Evolutionary conservation across 2,113 vertebrate species (phyloP).

Genomic region (Erythrocercus mccallii): DNA sequence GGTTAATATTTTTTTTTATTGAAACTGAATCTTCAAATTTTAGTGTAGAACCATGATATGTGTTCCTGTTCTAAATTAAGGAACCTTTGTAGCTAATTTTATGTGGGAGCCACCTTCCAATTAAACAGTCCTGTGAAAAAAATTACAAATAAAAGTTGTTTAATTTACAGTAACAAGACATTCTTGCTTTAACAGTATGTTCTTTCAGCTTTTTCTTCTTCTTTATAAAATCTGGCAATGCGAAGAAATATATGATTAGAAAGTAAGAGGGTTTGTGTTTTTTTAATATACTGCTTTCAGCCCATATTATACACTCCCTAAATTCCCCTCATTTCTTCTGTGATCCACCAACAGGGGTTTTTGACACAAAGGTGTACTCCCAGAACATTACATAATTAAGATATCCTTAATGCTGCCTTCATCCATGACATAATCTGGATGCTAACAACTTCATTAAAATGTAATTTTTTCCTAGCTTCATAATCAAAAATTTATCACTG

Average conservation of each 20-base stretch:
- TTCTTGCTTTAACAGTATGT: not conserved
- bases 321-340: not conserved
- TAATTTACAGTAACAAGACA: not conserved
- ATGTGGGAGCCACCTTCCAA: not conserved
- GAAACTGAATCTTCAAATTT: not conserved
- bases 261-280: fast-evolving
- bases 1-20: not conserved
- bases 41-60: not conserved
- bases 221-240: not conserved
- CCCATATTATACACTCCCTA: not conserved
- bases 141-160: not conserved
- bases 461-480: not conserved
- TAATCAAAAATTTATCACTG: not conserved
- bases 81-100: not conserved
- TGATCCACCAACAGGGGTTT: not conserved
- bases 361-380: not conserved
- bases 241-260: not conserved
- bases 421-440: not conserved
- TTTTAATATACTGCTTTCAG: not conserved
- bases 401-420: not conserved
- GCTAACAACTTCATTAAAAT: not conserved
- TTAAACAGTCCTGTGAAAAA: not conserved
- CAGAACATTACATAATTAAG: not conserved
- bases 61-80: not conserved
- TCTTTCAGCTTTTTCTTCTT: not conserved